Evolutionary conservation across 1,140 invertebrate genomes (phyloP).

Genomic region (Conus ventricosus): DNA sequence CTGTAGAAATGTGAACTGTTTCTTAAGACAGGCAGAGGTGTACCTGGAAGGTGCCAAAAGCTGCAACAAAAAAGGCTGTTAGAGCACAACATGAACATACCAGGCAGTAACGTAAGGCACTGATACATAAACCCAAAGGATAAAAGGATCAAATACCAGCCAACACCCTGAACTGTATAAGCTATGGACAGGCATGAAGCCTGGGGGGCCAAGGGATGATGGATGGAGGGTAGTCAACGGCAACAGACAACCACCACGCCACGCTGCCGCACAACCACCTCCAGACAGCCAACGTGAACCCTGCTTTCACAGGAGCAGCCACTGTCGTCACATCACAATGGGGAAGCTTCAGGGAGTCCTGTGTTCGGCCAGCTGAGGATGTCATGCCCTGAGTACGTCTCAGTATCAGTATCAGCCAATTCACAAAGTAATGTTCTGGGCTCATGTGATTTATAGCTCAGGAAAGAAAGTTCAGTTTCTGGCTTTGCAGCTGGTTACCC

Average conservation of each 20-base stretch:
- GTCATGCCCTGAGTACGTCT: too few species aligned
- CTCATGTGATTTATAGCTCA: too few species aligned
- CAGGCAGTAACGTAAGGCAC: neutral
- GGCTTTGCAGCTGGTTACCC: too few species aligned
- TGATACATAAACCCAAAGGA: neutral
- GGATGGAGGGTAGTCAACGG: constrained; percentile 13
- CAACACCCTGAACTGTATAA: constrained; percentile 36
- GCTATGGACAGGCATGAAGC: constrained; percentile 27
- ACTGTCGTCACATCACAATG: neutral
- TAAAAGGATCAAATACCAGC: constrained; percentile 26
- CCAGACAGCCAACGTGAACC: constrained; percentile 1
- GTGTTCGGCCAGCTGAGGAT: too few species aligned
- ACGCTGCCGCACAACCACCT: neutral
- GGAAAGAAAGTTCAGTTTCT: too few species aligned
- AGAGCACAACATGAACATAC: neutral
- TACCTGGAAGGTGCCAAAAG: neutral
- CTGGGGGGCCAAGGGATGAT: constrained; percentile 14
- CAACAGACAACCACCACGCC: constrained; percentile 6
- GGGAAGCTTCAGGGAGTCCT: too few species aligned
- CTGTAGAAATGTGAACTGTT: neutral
- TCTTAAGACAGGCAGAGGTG: neutral
- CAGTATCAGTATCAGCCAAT: too few species aligned
- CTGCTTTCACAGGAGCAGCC: neutral
- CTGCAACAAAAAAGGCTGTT: constrained; percentile 20
- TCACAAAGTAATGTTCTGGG: too few species aligned